Percentiles rank a stretch among this genome's conserved stretches.
These are phyloP conservation scores for Patella depressa DNA, from an alignment of 2,888 invertebrate genomes.

Conservation along the genomic window DNA sequence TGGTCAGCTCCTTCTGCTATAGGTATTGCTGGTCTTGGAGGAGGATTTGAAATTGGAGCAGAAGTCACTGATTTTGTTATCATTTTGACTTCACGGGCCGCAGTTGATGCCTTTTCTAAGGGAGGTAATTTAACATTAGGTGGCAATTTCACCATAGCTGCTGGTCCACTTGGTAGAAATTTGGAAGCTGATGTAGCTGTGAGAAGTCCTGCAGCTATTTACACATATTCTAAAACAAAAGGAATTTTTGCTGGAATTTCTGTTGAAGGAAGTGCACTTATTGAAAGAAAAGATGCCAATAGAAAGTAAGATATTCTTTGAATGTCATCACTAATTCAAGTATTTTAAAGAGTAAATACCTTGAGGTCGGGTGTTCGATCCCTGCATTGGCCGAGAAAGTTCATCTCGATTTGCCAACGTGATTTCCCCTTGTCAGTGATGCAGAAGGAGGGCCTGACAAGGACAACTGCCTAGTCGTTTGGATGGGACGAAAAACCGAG, in stretches of 20 bases:
- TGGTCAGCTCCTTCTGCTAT: constrained; percentile 69
- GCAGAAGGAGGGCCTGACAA: no score
- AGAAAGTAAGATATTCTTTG: constrained; percentile 55
- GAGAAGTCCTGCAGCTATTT: constrained; percentile 65
- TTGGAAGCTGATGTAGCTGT: constrained; percentile 63
- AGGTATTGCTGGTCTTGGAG: constrained; percentile 67
- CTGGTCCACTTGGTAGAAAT: constrained; percentile 65
- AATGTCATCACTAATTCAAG: neutral
- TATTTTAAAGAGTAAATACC: neutral
- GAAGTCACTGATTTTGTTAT: constrained; percentile 70
- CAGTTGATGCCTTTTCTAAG: constrained; percentile 68
- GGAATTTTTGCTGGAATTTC: constrained; percentile 68
- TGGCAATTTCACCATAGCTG: constrained; percentile 68
- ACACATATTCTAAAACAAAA: constrained; percentile 67
- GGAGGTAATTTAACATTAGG: constrained; percentile 68
- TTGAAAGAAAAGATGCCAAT: constrained; percentile 68
- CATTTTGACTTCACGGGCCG: constrained; percentile 61
- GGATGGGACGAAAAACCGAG: no score
- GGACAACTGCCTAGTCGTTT: no score
- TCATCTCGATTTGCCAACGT: no score
- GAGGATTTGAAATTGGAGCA: constrained; percentile 67
- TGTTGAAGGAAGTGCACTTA: constrained; percentile 66
- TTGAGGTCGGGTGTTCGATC: no score
- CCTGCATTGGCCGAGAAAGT: no score
- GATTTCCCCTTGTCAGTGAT: no score